Evolutionary conservation across 2,797 vertebrate species (phyloP), one percentile per base, ranked within the genome.

Genomic region (Manis javanica): DNA sequence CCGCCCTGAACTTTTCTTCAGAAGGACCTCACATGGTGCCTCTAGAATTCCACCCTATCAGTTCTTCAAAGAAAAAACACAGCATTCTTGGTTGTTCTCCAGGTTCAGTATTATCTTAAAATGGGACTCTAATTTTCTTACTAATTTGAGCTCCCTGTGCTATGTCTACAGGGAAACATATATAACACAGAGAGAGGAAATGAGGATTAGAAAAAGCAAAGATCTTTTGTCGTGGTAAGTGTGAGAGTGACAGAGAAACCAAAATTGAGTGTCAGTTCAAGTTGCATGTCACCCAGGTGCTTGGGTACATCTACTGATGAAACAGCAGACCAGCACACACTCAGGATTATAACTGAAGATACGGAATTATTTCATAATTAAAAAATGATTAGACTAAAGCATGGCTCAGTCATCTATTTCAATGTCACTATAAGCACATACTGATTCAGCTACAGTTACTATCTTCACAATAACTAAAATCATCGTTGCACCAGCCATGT

Each of bases 1-100:
- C 61, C 61, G 2, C 61, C 61, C 71, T 90, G 84, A 87, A 61
- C 49, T 92, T 90, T 94, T 96, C 94, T 96, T 96, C 94, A 94
- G 87, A 90, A 95, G 64, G 66, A 91, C 83, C 83, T 79, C 71
- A 11, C 11, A 39, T 31, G 71, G 63, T 90, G 61, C 59, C 55
- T 93, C 83, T 95, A 93, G 83, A 96, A 78, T 64, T 94, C 72
- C 83, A 96, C 83, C 64, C 75, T 95, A 81, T 78, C 75, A 87
- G 7, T 87, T 81, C 6, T 1, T 96, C 83, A 77, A 94, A 79
- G 71, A 79, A 69, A 91, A 94, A 87, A 81, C 31, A 95, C 29
- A 69, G 37, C 63, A 90, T 93, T 49, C 86, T 97, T 26, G 29
- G n/a, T 37, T 75, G 79, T 94, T 94, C 75, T 96, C 71, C 79